Conservation (phyloP, 2,888 invertebrate genomes). For the Falcaria lacertinaria region DNA sequence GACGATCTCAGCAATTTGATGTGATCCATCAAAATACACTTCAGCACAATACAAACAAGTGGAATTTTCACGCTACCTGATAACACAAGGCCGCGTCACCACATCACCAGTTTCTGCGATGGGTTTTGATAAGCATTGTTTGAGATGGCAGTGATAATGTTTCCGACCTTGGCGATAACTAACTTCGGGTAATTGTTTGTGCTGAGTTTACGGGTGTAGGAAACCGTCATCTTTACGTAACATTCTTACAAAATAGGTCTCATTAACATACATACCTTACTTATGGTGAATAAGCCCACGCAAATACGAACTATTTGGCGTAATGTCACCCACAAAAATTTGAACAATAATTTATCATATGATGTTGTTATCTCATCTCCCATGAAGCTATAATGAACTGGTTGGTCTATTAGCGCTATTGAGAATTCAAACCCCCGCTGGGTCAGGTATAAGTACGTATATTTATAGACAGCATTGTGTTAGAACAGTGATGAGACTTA, state of each 20-base stretch:
- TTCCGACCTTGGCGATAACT: conserved; percentile 38
- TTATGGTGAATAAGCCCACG: too few relatives aligned
- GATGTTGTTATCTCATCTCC: too few relatives aligned
- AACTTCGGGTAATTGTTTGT: conserved; percentile 12
- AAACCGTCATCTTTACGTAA: background rate
- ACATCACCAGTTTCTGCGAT: conserved; percentile 25
- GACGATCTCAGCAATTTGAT: background rate
- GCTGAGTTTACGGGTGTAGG: background rate
- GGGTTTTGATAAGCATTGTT: conserved; percentile 39
- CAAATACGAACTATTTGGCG: too few relatives aligned
- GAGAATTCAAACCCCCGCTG: too few relatives aligned
- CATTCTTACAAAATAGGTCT: background rate
- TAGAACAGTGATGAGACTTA: too few relatives aligned
- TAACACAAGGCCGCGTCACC: conserved; percentile 28
- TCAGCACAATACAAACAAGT: conserved; percentile 10
- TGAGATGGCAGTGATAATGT: conserved; percentile 50
- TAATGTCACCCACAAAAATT: too few relatives aligned
- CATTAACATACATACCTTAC: background rate
- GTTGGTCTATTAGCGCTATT: too few relatives aligned
- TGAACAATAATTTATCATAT: too few relatives aligned
- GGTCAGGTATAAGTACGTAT: too few relatives aligned
- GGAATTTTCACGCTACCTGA: conserved; percentile 21
- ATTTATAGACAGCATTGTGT: too few relatives aligned
- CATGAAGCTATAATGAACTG: too few relatives aligned
- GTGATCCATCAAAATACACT: conserved; percentile 17